Base-by-base conservation (phyloP, 2,888 invertebrate genomes). In the Sericinus montela region DNA sequence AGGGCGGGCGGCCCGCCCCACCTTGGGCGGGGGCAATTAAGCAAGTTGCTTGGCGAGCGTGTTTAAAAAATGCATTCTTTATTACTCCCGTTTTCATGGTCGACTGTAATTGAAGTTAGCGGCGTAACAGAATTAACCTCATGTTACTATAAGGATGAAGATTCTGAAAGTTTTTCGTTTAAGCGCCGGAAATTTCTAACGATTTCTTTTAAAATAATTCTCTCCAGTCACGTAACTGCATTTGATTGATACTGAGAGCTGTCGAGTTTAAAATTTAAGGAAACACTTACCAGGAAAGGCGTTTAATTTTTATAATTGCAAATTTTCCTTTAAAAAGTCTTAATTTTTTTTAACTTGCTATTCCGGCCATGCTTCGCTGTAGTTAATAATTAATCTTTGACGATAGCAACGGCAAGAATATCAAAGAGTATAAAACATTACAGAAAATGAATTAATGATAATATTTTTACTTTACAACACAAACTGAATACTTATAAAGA, bases 21-120 rank as follows among this genome's bases (percentile, higher is more conserved):
- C 64, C 68, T 65, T 75, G 83, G 83, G 83, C 82, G 81, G 83
- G 74, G 69, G 83, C 80, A 84, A 85, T 85, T 85, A 85, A 73
- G 64, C 65, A 64, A 64, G 65, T 71, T 71, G 65, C 67, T 53
- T 55, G 49, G 52, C 64, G 67, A 68, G 67, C 62, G 68, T 61
- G 72, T 80, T 80, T 77, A 71, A 79, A n/a, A 80, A 82, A 75
- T 78, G 69, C 71, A 74, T 71, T 71, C 71, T 69, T 73, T 73
- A 74, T 74, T 68, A 65, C 70, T 64, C 61, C 55, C 59, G 60
- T 72, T 73, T 72, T 69, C 65, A 57, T 56, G 59, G 57, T 58
- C 60, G 64, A 67, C 69, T 69, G 66, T 66, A 65, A 69, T 62
- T 57, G 55, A 52, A 54, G 57, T 40, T 50, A 48, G 49, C 11